Base-by-base conservation (phyloP, 1,140 invertebrate genomes). In the Dendroctonus ponderosae region DNA sequence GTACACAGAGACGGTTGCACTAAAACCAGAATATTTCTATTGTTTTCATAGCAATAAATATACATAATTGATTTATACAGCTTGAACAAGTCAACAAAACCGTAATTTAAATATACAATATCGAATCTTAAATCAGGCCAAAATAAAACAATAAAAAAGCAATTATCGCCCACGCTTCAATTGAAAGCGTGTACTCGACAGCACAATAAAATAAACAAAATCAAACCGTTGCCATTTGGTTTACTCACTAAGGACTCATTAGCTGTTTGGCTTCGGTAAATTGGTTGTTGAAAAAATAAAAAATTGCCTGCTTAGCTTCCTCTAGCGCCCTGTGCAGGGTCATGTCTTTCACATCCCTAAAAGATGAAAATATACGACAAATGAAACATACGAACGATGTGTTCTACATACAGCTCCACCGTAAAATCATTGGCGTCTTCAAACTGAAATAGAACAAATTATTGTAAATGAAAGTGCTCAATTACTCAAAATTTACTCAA, bases 221-320 rank as follows among this genome's bases (percentile, higher is more conserved):
- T 26, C 3, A 26, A 26, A 26, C 26, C 3, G 26, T 26, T 26
- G 26, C 26, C 26, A 26, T 26, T 26, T 26, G 26, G 26, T 26
- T 46, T 49, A 72, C 78, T 76, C 79, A 91, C 90, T 87, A 90
- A 66, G 90, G 90, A 74, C 85, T 83, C 79, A 95, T 84, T 56
- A 91, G 79, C 56, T 85, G 83, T 76, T 85, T 86, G 3, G 93
- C 93, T 77, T 89, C 85, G n/a, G 85, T 79, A 75, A 95, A 95
- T 74, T 89, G 86, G 79, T 96, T 96, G 76, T 95, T 93, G 72
- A 96, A 91, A 78, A 96, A 96, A 70, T 88, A 86, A 75, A 89
- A 83, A 9, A 94, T 85, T 2, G 92, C 89, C 44, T 83, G 76
- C 70, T 86, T 84, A 2, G 88, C 85, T 71, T 93, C 89, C 62